Conservation (phyloP, 2,797 vertebrate genomes). For the Silurus lanzhouensis region DNA sequence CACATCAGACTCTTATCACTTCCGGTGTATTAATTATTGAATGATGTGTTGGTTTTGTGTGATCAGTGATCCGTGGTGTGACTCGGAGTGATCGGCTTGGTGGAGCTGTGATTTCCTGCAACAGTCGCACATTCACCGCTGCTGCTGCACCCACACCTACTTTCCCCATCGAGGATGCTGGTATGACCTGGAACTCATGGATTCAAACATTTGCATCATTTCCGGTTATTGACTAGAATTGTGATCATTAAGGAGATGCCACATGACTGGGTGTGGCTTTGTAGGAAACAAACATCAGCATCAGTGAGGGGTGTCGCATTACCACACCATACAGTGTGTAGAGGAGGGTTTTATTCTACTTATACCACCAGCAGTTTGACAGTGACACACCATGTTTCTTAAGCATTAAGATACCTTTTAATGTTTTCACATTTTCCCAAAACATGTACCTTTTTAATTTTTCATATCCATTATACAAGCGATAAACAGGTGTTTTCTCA, state of each 20-base stretch:
- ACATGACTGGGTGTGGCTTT: not conserved
- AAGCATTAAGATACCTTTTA: not conserved
- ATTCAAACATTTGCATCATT: not conserved
- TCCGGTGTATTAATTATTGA: not conserved
- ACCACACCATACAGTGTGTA: not conserved
- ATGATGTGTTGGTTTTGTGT: not conserved
- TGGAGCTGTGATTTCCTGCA: slow-evolving; percentile 37
- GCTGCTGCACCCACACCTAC: slow-evolving; percentile 37
- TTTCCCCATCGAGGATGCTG: slow-evolving; percentile 43
- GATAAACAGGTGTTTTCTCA: not conserved
- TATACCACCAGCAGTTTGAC: not conserved
- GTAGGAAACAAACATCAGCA: not conserved
- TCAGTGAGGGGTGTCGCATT: not conserved
- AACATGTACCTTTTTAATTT: not conserved
- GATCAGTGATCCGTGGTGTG: slow-evolving; percentile 65
- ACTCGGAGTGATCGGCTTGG: slow-evolving; percentile 46
- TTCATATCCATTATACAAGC: not conserved
- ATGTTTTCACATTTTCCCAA: not conserved
- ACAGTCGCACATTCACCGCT: slow-evolving; percentile 57
- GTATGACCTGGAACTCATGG: slow-evolving; percentile 29
- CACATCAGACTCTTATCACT: not conserved
- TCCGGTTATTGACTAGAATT: not conserved
- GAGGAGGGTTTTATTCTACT: not conserved
- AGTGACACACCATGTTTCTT: not conserved
- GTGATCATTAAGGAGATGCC: not conserved